Evolutionary conservation across 2,797 vertebrate genomes (phyloP).

Genomic region (Triplophysa bombifrons): DNA sequence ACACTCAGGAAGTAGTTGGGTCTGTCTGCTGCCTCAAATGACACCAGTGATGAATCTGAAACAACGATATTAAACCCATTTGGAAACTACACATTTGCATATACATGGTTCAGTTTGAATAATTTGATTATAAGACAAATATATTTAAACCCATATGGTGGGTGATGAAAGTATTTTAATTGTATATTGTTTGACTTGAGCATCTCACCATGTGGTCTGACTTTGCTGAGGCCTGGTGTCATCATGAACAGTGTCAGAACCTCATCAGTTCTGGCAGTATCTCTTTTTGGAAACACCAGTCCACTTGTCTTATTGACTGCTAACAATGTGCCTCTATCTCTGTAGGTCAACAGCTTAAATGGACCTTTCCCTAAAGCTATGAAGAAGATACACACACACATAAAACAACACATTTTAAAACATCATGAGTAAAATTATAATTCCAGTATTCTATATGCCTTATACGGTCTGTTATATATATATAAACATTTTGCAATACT

Average conservation of each 20-base stretch:
- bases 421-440: background rate
- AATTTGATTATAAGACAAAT: background rate
- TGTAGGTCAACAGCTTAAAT: slow-evolving; percentile 82
- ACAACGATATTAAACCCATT: background rate
- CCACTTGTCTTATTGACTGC: slow-evolving; percentile 70
- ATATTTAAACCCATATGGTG: background rate
- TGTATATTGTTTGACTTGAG: background rate
- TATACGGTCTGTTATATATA: background rate
- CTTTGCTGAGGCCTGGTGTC: slow-evolving; percentile 88
- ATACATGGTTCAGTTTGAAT: background rate
- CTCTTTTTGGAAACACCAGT: slow-evolving; percentile 72
- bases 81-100: background rate
- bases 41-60: slow-evolving; percentile 86
- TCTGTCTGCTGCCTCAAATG: slow-evolving; percentile 87
- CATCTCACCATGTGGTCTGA: slow-evolving; percentile 84
- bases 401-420: slow-evolving; percentile 1
- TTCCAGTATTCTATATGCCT: background rate
- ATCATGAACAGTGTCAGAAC: slow-evolving; percentile 85
- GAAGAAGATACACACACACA: slow-evolving; percentile 1
- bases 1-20: slow-evolving; percentile 90
- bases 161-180: background rate
- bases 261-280: slow-evolving; percentile 61
- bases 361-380: slow-evolving; percentile 93
- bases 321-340: slow-evolving; percentile 73
- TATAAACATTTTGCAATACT: background rate